These are phyloP conservation scores for Talpa occidentalis DNA, from an alignment of 2,113 vertebrate genomes.

Conservation along the genomic window DNA sequence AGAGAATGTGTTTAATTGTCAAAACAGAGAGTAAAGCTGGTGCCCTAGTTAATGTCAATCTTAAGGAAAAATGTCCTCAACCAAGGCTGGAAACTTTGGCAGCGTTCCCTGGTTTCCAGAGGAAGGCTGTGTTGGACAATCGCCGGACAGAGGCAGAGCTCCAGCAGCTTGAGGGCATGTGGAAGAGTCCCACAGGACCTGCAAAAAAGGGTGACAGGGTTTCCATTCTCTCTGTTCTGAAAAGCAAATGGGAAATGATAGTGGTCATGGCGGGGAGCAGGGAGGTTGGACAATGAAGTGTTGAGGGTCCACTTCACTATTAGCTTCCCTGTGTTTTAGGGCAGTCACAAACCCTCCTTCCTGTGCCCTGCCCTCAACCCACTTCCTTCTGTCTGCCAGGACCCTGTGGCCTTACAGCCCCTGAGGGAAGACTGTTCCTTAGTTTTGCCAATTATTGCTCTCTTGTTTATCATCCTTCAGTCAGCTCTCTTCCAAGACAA, in stretches of 20 bases:
- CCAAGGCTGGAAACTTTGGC: background rate
- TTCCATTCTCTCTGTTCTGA: background rate
- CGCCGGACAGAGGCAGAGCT: background rate
- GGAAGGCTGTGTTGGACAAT: background rate
- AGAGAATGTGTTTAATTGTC: background rate
- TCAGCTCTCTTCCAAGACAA: conserved; percentile 14
- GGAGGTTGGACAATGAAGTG: background rate
- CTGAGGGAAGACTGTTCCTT: background rate
- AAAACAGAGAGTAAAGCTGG: background rate
- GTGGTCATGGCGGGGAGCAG: fast-evolving
- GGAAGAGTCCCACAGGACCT: background rate
- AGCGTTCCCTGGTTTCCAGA: background rate
- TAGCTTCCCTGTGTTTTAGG: background rate
- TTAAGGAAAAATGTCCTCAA: background rate
- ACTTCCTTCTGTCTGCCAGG: background rate
- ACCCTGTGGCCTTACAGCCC: background rate
- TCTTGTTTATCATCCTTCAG: background rate
- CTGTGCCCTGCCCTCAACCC: background rate
- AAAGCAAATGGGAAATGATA: background rate
- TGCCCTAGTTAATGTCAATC: background rate
- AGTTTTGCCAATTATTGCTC: background rate
- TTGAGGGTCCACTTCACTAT: background rate
- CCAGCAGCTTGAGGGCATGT: background rate
- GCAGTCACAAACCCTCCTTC: background rate
- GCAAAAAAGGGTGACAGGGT: background rate